Percentiles rank a stretch among this genome's conserved stretches.
phyloP scores from a whole-genome alignment of 2,113 vertebrate species.

The Nothoprocta perdicaria region DNA sequence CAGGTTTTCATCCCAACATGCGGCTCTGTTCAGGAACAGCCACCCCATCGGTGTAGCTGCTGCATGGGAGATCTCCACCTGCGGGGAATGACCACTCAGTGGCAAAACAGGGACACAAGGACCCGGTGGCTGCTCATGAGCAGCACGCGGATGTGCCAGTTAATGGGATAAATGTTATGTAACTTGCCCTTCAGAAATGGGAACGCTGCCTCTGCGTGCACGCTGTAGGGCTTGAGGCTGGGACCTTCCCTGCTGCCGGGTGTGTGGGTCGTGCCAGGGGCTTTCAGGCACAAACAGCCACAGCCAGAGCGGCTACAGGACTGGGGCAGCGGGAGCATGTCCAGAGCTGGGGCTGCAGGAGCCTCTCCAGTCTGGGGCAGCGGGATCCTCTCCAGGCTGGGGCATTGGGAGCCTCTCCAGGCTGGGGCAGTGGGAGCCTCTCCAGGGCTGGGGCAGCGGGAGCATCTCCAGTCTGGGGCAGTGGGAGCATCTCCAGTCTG shows the following conservation, averaged over 20 bases:
- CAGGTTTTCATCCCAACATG: fast-evolving
- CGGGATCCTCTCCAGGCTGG: no score
- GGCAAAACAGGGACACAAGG: no score
- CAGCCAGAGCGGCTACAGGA: background rate
- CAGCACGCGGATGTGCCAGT: fast-evolving
- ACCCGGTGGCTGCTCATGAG: background rate
- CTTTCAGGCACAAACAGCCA: background rate
- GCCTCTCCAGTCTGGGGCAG: no score
- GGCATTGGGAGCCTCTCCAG: no score
- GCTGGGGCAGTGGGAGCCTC: no score
- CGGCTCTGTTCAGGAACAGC: fast-evolving
- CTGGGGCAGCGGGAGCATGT: background rate
- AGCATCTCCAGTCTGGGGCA: no score
- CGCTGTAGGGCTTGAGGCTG: fast-evolving
- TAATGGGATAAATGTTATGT: background rate
- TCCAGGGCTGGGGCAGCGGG: no score
- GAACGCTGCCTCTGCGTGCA: conserved; percentile 7
- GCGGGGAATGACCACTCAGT: background rate
- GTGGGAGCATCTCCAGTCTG: no score
- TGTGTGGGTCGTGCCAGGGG: background rate
- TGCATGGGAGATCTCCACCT: background rate
- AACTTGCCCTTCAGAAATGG: background rate
- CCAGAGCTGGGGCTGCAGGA: no score
- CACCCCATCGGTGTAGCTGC: fast-evolving
- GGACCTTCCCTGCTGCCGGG: background rate